Percentiles rank a stretch among this genome's conserved stretches.
These are phyloP conservation scores for Drosophila mauritiana DNA, from an alignment of 1,140 invertebrate species.

Conservation along the genomic window DNA sequence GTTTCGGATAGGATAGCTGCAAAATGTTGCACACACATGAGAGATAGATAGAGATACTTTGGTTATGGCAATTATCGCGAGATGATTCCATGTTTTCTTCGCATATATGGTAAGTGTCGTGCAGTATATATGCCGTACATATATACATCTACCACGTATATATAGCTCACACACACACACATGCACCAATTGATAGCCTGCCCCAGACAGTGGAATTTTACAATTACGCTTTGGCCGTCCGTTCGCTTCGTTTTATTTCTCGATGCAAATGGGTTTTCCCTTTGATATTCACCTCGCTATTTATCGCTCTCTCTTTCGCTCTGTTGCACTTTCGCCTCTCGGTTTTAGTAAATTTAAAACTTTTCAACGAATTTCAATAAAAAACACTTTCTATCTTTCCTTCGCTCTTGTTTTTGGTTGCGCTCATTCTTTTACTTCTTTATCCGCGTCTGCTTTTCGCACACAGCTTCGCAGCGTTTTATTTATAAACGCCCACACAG, in stretches of 20 bases:
- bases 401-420: slow-evolving; percentile 61
- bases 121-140: slow-evolving; percentile 2
- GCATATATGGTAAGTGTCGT: slow-evolving; percentile 28
- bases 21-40: slow-evolving; percentile 63
- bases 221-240: slow-evolving; percentile 81
- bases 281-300: slow-evolving; percentile 76
- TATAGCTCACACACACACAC: slow-evolving; percentile 35
- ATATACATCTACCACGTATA: slow-evolving; percentile 8
- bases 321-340: slow-evolving; percentile 75
- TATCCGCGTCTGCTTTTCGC: slow-evolving; percentile 76
- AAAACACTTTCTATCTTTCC: slow-evolving; percentile 73
- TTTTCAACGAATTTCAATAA: slow-evolving; percentile 55
- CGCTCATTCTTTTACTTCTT: slow-evolving; percentile 77
- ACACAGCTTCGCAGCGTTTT: slow-evolving; percentile 77
- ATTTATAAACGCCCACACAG: slow-evolving; percentile 71
- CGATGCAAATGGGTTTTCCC: slow-evolving; percentile 77
- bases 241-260: slow-evolving; percentile 60
- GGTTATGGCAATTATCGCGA: slow-evolving; percentile 33
- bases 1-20: slow-evolving; percentile 34
- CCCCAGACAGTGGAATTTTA: slow-evolving; percentile 81
- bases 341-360: slow-evolving; percentile 54
- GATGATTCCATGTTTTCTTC: slow-evolving; percentile 60
- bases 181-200: slow-evolving; percentile 50
- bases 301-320: slow-evolving; percentile 38
- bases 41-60: slow-evolving; percentile 65